Percentiles rank a stretch among this genome's conserved stretches.
Conservation (phyloP, 1,140 invertebrate species). For the Drosophila santomea region DNA sequence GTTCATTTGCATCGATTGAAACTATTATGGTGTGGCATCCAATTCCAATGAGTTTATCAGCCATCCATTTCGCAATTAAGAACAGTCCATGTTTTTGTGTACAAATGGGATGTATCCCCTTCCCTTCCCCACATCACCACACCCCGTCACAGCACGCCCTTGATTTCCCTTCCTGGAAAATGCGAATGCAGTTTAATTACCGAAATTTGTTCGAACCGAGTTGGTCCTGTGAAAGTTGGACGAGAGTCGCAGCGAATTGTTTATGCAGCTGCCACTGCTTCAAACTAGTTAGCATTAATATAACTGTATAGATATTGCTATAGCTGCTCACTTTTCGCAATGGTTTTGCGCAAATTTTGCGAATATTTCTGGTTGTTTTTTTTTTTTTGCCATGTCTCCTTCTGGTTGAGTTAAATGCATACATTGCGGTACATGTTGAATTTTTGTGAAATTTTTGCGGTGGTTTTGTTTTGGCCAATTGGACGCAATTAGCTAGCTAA, state of each 20-base stretch:
- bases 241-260: conserved; percentile 44
- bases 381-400: conserved; percentile 11
- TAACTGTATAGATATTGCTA: conserved; percentile 24
- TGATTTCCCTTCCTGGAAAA: background rate
- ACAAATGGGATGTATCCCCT: conserved; percentile 10
- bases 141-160: background rate
- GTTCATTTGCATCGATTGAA: conserved; percentile 39
- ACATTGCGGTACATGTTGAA: conserved; percentile 17
- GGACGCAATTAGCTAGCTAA: conserved; percentile 63
- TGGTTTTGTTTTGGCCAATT: conserved; percentile 56
- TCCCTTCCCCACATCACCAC: no score
- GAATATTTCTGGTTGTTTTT: conserved; percentile 6
- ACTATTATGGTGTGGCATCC: conserved; percentile 23
- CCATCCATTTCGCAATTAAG: conserved; percentile 43
- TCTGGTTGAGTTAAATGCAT: conserved; percentile 30
- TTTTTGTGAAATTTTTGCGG: conserved; percentile 30
- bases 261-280: conserved; percentile 66
- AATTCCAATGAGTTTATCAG: conserved; percentile 38
- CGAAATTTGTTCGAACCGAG: conserved; percentile 30
- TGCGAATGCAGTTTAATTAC: conserved; percentile 40
- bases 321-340: conserved; percentile 16
- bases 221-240: conserved; percentile 29
- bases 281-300: conserved; percentile 69
- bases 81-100: conserved; percentile 44
- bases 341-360: conserved; percentile 4